These are phyloP conservation scores for Laupala kohalensis DNA, from an alignment of 1,140 invertebrate species.

Conservation along the genomic window DNA sequence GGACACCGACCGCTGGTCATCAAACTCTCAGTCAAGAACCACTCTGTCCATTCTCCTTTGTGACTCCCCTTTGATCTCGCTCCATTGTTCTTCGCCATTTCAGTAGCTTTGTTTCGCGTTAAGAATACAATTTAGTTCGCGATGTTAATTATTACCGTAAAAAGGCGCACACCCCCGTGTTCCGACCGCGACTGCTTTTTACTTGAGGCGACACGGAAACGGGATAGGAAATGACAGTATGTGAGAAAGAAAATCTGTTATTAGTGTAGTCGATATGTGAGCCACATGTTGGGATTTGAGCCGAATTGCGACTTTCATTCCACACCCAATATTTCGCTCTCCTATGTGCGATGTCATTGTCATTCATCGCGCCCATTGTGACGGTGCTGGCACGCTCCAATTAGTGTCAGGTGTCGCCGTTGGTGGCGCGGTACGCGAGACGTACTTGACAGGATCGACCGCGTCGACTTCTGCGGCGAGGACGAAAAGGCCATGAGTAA, in stretches of 20 bases:
- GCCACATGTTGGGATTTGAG: too few species aligned
- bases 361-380: background rate
- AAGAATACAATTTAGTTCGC: background rate
- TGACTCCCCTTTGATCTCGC: background rate
- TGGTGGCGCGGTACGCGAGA: background rate
- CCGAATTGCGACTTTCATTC: background rate
- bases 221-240: background rate
- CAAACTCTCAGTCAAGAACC: background rate
- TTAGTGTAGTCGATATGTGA: too few species aligned
- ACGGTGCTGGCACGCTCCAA: background rate
- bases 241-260: background rate
- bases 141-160: background rate
- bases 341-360: too few species aligned
- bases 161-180: background rate
- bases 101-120: background rate
- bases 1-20: background rate
- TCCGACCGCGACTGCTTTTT: background rate
- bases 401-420: background rate
- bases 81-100: background rate
- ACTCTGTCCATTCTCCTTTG: background rate
- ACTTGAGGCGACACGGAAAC: background rate
- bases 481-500: background rate
- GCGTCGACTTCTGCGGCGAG: too few species aligned
- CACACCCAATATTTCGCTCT: background rate
- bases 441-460: background rate